phyloP scores from a whole-genome alignment of 2,113 vertebrate genomes.

The Eolophus roseicapilla region DNA sequence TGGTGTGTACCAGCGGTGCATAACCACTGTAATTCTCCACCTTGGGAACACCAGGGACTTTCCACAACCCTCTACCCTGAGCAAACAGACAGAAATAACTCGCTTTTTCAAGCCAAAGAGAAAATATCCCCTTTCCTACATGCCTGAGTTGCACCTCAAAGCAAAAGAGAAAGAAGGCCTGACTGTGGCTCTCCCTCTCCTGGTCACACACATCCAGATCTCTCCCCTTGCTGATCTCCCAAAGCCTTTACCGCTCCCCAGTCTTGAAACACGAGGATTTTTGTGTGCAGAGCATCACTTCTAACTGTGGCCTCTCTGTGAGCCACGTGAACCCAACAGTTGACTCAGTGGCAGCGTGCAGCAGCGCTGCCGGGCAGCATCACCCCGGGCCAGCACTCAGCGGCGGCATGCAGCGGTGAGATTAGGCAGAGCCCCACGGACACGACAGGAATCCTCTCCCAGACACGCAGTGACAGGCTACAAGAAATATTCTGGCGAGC shows the following conservation, averaged over 20 bases:
- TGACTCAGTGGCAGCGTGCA: neutral
- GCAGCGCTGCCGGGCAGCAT: neutral
- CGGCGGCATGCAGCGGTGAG: neutral
- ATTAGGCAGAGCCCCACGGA: conserved; percentile 12
- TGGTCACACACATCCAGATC: neutral
- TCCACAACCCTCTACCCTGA: neutral
- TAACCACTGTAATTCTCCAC: neutral
- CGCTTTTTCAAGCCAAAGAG: neutral
- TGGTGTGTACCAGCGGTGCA: neutral
- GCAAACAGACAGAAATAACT: neutral
- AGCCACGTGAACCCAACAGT: conserved; percentile 28
- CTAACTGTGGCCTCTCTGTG: neutral
- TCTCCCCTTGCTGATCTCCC: neutral
- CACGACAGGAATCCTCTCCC: neutral
- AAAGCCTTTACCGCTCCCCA: neutral
- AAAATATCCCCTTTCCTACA: neutral
- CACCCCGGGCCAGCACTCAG: conserved; percentile 5
- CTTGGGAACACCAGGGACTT: neutral
- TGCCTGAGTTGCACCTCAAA: neutral
- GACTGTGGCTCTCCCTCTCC: neutral
- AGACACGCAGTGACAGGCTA: neutral
- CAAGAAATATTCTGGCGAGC: neutral
- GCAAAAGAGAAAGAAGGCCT: neutral
- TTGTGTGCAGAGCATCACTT: neutral
- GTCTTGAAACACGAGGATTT: neutral